Percentiles rank a stretch among this genome's conserved stretches.
phyloP scores from a whole-genome alignment of 2,797 vertebrate species.

The Discoglossus pictus region DNA sequence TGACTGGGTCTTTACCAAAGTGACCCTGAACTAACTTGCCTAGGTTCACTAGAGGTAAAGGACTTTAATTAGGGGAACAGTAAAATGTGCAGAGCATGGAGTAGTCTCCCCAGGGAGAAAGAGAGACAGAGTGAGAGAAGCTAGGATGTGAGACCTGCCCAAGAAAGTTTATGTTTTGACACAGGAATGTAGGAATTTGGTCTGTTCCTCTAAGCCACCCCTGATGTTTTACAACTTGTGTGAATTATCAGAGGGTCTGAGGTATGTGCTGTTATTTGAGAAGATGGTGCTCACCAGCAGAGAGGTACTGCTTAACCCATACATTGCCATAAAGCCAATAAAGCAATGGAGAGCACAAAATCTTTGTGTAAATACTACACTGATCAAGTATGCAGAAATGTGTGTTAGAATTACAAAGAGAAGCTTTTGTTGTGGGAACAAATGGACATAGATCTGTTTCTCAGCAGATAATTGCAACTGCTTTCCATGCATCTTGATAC shows the following conservation, averaged over 20 bases:
- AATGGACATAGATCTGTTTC: no score
- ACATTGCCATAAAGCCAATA: neutral
- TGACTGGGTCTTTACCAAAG: constrained; percentile 13
- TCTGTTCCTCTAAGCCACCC: constrained; percentile 46
- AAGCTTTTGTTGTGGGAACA: no score
- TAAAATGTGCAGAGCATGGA: constrained; percentile 38
- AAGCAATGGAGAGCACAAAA: no score
- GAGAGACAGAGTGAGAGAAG: constrained; percentile 21
- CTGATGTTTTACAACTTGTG: constrained; percentile 49
- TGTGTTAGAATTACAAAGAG: no score
- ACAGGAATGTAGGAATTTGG: constrained; percentile 49
- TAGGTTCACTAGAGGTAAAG: constrained; percentile 49
- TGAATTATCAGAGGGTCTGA: constrained; percentile 36
- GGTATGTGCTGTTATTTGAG: constrained; percentile 23
- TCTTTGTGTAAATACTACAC: no score
- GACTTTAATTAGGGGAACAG: constrained; percentile 39
- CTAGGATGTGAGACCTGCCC: constrained; percentile 32
- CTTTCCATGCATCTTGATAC: no score
- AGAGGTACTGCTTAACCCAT: constrained; percentile 34
- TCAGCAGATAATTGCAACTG: no score
- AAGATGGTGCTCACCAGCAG: constrained; percentile 31
- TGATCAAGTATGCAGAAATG: no score
- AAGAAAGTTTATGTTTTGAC: constrained; percentile 45
- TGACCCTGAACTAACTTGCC: constrained; percentile 13
- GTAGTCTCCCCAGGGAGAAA: constrained; percentile 25